Base-by-base conservation (phyloP, 2,113 vertebrate genomes). In the Ranitomeya imitator region DNA sequence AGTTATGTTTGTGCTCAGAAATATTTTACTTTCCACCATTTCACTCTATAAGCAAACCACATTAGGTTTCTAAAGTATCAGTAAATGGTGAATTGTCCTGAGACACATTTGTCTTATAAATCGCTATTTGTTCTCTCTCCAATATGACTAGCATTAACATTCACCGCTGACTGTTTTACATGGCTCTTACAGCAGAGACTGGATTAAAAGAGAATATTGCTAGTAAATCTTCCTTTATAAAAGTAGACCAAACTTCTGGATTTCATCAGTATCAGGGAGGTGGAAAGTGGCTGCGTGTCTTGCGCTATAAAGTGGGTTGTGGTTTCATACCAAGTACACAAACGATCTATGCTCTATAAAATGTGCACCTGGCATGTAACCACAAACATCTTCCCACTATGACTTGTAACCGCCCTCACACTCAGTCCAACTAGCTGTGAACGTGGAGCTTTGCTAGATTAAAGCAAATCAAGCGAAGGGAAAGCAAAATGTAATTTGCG, bases 321-420 rank as follows among this genome's bases (percentile, higher is more conserved):
- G 85, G 74, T 86, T 86, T 67, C 45, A 31, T 86, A 79, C 74
- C 85, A 86, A 79, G 60, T 86, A 65, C 74, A 79, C 60, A 79
- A 79, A 79, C 60, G n/a, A 86, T 86, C 37, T 79, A 86, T 65
- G 74, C 60, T 86, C 74, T 55, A 86, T 86, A 65, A 79, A 79
- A 79, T 86, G 85, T 79, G 85, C 74, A 86, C 85, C 74, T 86
- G 85, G 74, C 74, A 86, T 67, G 74, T 54, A 86, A 86, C 85
- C 85, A 86, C 85, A 79, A 15, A 78, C 74, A 67, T 86, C 85
- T 86, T 79, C 85, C 73, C 57, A 86, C 55, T 86, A 86, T 65
- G 52, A 19, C 26, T 19, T 76, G 83, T 76, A 85, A 79, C 85
- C 85, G 51, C 85, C 76, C 85, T 86, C 76, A 86, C 85, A 55